Percentiles rank a stretch among this genome's conserved stretches.
Evolutionary conservation across 2,888 invertebrate species (phyloP).

Genomic region (Eupithecia vulgata): DNA sequence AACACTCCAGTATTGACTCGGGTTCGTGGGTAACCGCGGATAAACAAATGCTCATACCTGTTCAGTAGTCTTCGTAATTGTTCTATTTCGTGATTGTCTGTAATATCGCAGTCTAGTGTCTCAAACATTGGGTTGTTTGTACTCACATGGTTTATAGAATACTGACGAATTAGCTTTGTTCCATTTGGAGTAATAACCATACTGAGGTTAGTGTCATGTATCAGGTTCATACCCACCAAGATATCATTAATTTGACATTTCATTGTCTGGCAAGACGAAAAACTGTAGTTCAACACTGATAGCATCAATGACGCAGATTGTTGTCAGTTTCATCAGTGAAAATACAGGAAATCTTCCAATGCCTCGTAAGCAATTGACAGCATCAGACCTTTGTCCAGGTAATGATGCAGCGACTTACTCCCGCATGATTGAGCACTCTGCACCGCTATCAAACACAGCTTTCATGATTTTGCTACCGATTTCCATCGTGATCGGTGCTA

Average conservation of each 20-base stretch:
- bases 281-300: constrained; percentile 6
- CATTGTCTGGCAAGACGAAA: background rate
- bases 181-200: background rate
- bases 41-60: too few relatives aligned
- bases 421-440: background rate
- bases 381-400: constrained; percentile 1
- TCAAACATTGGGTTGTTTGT: constrained; percentile 7
- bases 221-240: too few relatives aligned
- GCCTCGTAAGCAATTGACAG: background rate
- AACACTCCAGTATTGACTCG: constrained; percentile 10
- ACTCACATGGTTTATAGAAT: background rate
- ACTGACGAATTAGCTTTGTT: background rate
- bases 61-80: background rate
- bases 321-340: constrained; percentile 2
- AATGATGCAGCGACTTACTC: constrained; percentile 6
- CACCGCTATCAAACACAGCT: background rate
- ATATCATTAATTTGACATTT: constrained; percentile 3
- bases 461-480: background rate
- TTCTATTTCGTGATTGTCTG: background rate
- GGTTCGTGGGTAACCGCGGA: background rate
- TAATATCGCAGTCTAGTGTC: constrained; percentile 1
- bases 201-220: constrained; percentile 7
- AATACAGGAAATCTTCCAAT: background rate
- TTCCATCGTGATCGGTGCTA: background rate
- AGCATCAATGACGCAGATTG: background rate